Evolutionary conservation across 2,113 vertebrate species (phyloP).

Genomic region (Hymenochirus boettgeri): DNA sequence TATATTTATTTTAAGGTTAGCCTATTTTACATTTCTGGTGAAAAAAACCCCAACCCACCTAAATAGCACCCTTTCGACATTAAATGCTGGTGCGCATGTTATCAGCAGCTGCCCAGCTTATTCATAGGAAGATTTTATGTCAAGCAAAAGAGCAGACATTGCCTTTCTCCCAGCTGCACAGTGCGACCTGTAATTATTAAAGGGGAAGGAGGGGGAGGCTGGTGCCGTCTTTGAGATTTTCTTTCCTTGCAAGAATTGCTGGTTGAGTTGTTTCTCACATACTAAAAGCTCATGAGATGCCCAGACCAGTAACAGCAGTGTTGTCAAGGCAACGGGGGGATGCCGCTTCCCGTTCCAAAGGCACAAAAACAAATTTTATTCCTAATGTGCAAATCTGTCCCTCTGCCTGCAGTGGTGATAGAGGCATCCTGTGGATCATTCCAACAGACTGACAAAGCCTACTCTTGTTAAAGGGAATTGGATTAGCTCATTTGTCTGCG

Average conservation of each 20-base stretch:
- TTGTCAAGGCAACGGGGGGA: conserved; percentile 61
- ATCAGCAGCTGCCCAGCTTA: neutral
- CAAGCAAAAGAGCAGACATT: neutral
- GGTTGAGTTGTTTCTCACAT: conserved; percentile 47
- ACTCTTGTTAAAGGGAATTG: neutral
- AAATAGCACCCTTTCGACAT: no score
- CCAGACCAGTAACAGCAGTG: conserved; percentile 52
- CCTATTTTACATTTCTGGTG: conserved; percentile 11
- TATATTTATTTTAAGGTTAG: no score
- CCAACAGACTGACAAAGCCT: neutral
- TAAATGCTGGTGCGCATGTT: conserved; percentile 5
- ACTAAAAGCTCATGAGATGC: conserved; percentile 27
- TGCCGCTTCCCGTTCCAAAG: conserved; percentile 55
- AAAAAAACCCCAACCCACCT: no score
- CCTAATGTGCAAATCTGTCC: neutral
- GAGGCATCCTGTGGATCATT: neutral
- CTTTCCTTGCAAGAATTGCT: conserved; percentile 22
- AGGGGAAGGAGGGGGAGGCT: no score
- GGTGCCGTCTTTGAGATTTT: conserved; percentile 6
- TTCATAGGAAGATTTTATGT: conserved; percentile 3
- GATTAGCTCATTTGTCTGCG: neutral
- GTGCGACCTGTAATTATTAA: conserved; percentile 32
- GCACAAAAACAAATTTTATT: conserved; percentile 25
- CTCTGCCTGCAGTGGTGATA: neutral
- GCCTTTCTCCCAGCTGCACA: conserved; percentile 28